These are phyloP conservation scores for Acholoe squamosa DNA, from an alignment of 2,888 invertebrate genomes.

Conservation along the genomic window DNA sequence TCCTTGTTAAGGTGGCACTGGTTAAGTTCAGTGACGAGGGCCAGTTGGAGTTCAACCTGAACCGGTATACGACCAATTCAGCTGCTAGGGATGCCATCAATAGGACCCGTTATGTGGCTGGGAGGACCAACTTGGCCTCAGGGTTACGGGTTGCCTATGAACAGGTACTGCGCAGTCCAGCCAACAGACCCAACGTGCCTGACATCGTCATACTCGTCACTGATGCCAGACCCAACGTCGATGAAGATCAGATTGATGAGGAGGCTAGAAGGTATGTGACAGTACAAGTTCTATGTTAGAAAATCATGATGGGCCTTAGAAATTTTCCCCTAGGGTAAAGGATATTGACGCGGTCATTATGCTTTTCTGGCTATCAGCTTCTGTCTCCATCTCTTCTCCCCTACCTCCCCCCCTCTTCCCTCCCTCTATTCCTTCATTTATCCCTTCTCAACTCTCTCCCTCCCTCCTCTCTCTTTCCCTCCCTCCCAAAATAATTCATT, in stretches of 20 bases:
- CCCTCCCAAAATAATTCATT: too few relatives aligned
- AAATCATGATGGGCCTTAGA: too few relatives aligned
- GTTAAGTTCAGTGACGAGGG: conserved; percentile 51
- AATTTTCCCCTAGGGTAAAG: too few relatives aligned
- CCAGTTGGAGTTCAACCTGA: conserved; percentile 30
- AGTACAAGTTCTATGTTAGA: too few relatives aligned
- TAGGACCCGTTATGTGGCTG: neutral
- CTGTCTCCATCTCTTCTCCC: too few relatives aligned
- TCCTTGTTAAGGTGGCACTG: conserved; percentile 10
- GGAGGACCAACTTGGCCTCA: conserved; percentile 41
- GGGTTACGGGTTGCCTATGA: conserved; percentile 10
- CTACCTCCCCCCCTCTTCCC: too few relatives aligned
- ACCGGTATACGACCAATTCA: neutral
- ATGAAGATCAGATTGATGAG: neutral
- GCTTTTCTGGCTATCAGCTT: too few relatives aligned
- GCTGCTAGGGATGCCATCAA: neutral
- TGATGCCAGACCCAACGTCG: conserved; percentile 37
- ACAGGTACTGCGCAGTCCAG: neutral
- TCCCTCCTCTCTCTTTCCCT: too few relatives aligned
- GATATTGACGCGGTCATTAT: too few relatives aligned
- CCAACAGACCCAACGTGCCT: conserved; percentile 50
- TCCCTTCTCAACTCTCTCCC: too few relatives aligned
- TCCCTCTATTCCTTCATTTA: too few relatives aligned
- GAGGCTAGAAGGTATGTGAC: neutral
- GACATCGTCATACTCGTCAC: conserved; percentile 61